Conservation (phyloP, 2,797 vertebrate genomes). For the Cynopterus sphinx region DNA sequence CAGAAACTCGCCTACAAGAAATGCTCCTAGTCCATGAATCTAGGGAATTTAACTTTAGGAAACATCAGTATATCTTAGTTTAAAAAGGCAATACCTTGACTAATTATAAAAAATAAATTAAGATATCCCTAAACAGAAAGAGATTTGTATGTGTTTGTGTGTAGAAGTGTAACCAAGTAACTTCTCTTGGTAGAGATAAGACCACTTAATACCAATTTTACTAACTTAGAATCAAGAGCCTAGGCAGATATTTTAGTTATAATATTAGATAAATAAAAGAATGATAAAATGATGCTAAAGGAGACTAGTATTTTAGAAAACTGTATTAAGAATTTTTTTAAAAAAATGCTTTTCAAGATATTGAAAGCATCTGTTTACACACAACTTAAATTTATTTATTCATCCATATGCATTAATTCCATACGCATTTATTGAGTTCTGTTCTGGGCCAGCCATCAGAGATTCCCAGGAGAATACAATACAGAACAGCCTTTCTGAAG, state of each 20-base stretch:
- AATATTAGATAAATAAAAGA: background rate
- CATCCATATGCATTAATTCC: background rate
- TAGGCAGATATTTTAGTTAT: background rate
- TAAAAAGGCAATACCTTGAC: background rate
- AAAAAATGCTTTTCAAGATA: background rate
- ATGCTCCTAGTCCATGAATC: background rate
- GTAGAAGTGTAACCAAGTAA: background rate
- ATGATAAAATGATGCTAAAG: background rate
- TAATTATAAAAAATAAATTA: background rate
- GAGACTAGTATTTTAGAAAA: background rate
- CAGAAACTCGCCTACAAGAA: background rate
- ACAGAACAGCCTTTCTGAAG: background rate
- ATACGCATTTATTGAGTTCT: background rate
- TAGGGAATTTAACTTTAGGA: background rate
- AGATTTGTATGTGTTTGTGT: background rate
- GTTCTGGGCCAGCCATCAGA: background rate
- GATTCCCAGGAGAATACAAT: background rate
- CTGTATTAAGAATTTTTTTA: background rate
- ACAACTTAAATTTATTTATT: background rate
- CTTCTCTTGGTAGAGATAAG: background rate
- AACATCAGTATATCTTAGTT: background rate
- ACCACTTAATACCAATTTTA: constrained; percentile 21
- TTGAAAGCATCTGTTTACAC: background rate
- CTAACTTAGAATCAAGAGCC: constrained; percentile 17
- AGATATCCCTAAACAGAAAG: background rate